Percentiles rank a stretch among this genome's conserved stretches.
Evolutionary conservation across 2,888 invertebrate genomes (phyloP).

Genomic region (Drosophila ochracea): DNA sequence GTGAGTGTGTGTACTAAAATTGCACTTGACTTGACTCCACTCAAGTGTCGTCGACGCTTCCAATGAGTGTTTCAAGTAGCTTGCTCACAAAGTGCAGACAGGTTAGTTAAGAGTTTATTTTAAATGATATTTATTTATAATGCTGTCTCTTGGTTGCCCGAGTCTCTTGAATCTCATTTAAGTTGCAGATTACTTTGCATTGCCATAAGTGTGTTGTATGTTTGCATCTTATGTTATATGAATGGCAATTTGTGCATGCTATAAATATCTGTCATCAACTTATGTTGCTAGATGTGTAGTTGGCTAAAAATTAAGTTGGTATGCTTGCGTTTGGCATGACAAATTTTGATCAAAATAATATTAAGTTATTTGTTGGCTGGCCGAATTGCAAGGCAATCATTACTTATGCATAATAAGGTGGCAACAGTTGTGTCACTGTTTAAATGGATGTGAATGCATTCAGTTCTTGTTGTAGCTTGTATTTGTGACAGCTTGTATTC

Average conservation of each 20-base stretch:
- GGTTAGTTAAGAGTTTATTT: constrained; percentile 79
- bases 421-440: constrained; percentile 10
- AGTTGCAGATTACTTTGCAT: constrained; percentile 74
- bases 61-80: constrained; percentile 48
- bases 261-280: constrained; percentile 39
- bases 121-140: constrained; percentile 79
- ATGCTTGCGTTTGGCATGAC: constrained; percentile 24
- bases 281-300: constrained; percentile 32
- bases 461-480: background rate
- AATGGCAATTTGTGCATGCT: constrained; percentile 21
- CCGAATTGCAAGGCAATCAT: constrained; percentile 14
- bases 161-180: constrained; percentile 67
- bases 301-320: constrained; percentile 41
- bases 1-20: constrained; percentile 38
- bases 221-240: background rate
- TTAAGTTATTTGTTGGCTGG: constrained; percentile 17
- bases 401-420: constrained; percentile 29
- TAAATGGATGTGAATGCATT: background rate
- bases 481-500: constrained; percentile 8
- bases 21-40: constrained; percentile 69
- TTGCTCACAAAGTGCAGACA: constrained; percentile 72
- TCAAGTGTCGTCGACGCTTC: constrained; percentile 47
- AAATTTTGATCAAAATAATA: constrained; percentile 58
- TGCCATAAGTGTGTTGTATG: constrained; percentile 26
- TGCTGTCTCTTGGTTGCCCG: constrained; percentile 56